phyloP scores from a whole-genome alignment of 2,113 vertebrate species.

The Lethenteron reissneri region DNA sequence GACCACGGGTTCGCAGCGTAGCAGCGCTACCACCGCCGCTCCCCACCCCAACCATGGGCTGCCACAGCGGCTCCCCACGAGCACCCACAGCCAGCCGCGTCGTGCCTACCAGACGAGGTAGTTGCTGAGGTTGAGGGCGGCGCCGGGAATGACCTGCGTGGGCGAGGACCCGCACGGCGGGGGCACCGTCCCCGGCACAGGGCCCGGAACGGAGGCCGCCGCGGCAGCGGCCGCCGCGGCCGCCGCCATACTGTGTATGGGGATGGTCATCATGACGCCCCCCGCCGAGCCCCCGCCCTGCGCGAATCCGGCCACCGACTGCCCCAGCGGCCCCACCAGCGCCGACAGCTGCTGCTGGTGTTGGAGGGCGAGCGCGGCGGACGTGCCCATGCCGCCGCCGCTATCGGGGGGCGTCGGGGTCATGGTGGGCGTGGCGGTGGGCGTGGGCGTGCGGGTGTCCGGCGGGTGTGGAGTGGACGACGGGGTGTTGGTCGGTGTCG shows the following conservation, averaged over 20 bases:
- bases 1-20: too few relatives aligned
- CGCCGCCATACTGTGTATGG: constrained; percentile 77
- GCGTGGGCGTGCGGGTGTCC: constrained; percentile 48
- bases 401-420: constrained; percentile 50
- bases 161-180: constrained; percentile 35
- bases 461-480: constrained; percentile 73
- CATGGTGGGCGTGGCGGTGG: constrained; percentile 38
- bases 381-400: constrained; percentile 38
- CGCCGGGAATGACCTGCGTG: constrained; percentile 66
- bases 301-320: constrained; percentile 2
- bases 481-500: constrained; percentile 75
- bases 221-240: constrained; percentile 36
- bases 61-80: too few relatives aligned
- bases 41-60: too few relatives aligned
- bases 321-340: neutral
- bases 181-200: too few relatives aligned
- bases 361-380: constrained; percentile 54
- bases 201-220: too few relatives aligned
- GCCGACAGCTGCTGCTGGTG: constrained; percentile 59
- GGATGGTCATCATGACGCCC: constrained; percentile 72
- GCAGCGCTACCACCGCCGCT: too few relatives aligned
- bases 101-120: too few relatives aligned
- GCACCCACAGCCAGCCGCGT: too few relatives aligned
- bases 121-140: constrained; percentile 86
- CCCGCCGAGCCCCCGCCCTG: constrained; percentile 39